Evolutionary conservation across 2,113 vertebrate species (phyloP).

Genomic region (Notothenia rossii): DNA sequence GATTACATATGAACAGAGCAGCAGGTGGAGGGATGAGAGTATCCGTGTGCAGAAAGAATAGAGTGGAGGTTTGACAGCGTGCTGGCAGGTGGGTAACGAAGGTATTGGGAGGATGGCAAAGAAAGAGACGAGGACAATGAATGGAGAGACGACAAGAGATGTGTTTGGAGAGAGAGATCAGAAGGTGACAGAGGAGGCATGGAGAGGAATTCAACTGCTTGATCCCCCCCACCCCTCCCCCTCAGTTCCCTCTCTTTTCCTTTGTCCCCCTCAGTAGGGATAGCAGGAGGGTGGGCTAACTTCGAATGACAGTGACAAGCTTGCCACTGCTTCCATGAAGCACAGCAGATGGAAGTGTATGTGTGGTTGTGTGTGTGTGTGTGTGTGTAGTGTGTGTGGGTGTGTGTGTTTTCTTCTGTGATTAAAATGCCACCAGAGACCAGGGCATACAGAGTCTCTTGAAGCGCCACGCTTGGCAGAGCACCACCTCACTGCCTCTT

Average conservation of each 20-base stretch:
- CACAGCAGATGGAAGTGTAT: slow-evolving; percentile 68
- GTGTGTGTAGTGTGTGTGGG: slow-evolving; percentile 29
- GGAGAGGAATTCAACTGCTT: slow-evolving; percentile 60
- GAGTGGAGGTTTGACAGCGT: slow-evolving; percentile 26
- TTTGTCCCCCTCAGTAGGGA: slow-evolving; percentile 56
- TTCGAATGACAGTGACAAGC: slow-evolving; percentile 76
- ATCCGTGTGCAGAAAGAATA: neutral
- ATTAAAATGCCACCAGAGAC: slow-evolving; percentile 76
- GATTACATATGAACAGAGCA: slow-evolving; percentile 24
- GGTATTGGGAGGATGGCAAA: neutral
- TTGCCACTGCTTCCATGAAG: slow-evolving; percentile 67
- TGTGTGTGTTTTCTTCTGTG: slow-evolving; percentile 11
- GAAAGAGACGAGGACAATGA: slow-evolving; percentile 24
- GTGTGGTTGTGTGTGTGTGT: slow-evolving; percentile 25
- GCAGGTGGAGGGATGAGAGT: slow-evolving; percentile 37
- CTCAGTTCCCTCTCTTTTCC: slow-evolving; percentile 46
- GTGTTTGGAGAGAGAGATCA: slow-evolving; percentile 37
- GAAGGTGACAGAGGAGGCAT: slow-evolving; percentile 49
- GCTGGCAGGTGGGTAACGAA: neutral
- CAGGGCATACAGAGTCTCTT: slow-evolving; percentile 69
- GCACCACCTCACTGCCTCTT: slow-evolving; percentile 70
- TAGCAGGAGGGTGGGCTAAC: slow-evolving; percentile 70
- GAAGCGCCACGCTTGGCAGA: slow-evolving; percentile 68
- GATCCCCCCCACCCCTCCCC: slow-evolving; percentile 9
- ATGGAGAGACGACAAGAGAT: slow-evolving; percentile 12